Percentiles rank a stretch among this genome's conserved stretches.
phyloP scores from a whole-genome alignment of 2,888 invertebrate species.

The Drosophila mimetica region DNA sequence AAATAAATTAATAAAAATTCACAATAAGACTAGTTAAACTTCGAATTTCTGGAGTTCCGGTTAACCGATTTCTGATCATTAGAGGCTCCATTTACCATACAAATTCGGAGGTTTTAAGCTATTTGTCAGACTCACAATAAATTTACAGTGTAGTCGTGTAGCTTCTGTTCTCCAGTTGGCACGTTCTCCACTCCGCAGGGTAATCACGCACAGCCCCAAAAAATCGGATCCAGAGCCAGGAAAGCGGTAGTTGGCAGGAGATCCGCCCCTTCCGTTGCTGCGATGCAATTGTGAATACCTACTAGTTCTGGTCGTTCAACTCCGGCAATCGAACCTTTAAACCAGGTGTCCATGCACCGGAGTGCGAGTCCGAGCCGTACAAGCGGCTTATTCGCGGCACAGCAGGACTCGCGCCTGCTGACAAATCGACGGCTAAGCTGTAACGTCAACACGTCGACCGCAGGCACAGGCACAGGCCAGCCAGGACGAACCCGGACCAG shows the following conservation, averaged over 20 bases:
- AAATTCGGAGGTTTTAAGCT: too few relatives aligned
- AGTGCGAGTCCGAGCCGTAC: conserved; percentile 1
- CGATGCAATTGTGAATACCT: neutral
- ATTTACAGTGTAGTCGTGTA: too few relatives aligned
- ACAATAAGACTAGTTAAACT: too few relatives aligned
- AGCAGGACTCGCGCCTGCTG: conserved; percentile 29
- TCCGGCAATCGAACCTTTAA: neutral
- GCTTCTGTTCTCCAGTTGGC: neutral
- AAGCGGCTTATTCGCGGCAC: conserved; percentile 10
- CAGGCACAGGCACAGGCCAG: neutral
- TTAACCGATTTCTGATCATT: too few relatives aligned
- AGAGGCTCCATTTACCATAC: too few relatives aligned
- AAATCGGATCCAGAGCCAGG: neutral
- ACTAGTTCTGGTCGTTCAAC: conserved; percentile 14
- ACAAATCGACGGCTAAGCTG: conserved; percentile 67
- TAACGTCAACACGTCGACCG: conserved; percentile 65
- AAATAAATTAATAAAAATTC: too few relatives aligned
- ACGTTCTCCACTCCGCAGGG: neutral
- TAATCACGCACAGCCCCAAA: neutral
- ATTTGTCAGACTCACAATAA: too few relatives aligned
- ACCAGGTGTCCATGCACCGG: neutral
- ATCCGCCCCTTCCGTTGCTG: neutral
- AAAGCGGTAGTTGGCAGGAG: conserved; percentile 1
- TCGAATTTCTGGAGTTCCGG: too few relatives aligned
- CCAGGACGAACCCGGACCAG: neutral